A percentile compares a stretch with the other conserved stretches of the same genome.
phyloP scores from a whole-genome alignment of 1,140 invertebrate species.

The Drosophila triauraria region DNA sequence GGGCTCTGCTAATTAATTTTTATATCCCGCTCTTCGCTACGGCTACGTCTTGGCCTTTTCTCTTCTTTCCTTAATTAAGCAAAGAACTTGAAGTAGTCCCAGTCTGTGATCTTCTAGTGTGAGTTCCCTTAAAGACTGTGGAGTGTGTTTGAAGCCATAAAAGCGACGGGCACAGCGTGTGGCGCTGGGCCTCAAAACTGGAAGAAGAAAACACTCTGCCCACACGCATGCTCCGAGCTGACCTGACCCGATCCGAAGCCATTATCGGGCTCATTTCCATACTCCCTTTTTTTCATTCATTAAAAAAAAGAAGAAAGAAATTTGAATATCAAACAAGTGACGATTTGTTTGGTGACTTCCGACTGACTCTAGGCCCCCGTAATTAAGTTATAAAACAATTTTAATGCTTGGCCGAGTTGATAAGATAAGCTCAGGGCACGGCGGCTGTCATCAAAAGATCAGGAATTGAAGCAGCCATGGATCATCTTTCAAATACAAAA shows the following conservation, averaged over 20 bases:
- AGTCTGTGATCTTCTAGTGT: slow-evolving; percentile 38
- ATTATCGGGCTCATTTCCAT: slow-evolving; percentile 54
- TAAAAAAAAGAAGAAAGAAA: slow-evolving; percentile 37
- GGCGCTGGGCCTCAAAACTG: slow-evolving; percentile 34
- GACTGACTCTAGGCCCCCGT: slow-evolving; percentile 13
- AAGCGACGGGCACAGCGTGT: slow-evolving; percentile 66
- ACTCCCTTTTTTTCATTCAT: slow-evolving; percentile 61
- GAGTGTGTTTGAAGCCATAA: slow-evolving; percentile 47
- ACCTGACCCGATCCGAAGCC: neutral
- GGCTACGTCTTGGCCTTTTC: slow-evolving; percentile 60
- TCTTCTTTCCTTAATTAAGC: slow-evolving; percentile 73
- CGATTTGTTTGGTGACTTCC: slow-evolving; percentile 60
- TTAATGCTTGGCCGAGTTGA: slow-evolving; percentile 61
- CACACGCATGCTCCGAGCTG: slow-evolving; percentile 44
- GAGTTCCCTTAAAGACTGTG: neutral
- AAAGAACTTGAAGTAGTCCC: slow-evolving; percentile 59
- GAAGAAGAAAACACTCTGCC: slow-evolving; percentile 18
- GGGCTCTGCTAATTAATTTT: slow-evolving; percentile 75
- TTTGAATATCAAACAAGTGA: slow-evolving; percentile 79
- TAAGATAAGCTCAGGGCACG: slow-evolving; percentile 48
- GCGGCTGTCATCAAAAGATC: slow-evolving; percentile 57
- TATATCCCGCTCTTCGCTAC: slow-evolving; percentile 70
- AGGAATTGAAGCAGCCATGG: slow-evolving; percentile 1
- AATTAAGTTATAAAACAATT: slow-evolving; percentile 81
- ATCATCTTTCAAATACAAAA: neutral